A percentile compares a stretch with the other conserved stretches of the same genome.
Conservation (phyloP, 2,113 vertebrate genomes). For the Brachypteracias leptosomus region DNA sequence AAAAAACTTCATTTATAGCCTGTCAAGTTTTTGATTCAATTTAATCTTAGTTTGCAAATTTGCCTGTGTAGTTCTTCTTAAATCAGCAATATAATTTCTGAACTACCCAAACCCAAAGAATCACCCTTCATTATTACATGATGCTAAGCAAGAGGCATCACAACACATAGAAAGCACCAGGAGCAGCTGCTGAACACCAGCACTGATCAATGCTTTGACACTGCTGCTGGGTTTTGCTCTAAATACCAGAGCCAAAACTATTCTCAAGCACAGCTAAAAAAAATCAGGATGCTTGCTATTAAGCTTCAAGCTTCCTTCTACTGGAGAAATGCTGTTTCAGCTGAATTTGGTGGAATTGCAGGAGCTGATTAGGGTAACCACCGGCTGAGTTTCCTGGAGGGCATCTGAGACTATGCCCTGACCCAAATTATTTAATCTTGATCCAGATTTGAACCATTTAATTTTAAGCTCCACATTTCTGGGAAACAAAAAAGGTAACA, state of each 20-base stretch:
- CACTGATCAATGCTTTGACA: not conserved
- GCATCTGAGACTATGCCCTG: not conserved
- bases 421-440: conserved; percentile 36
- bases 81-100: not conserved
- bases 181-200: not conserved
- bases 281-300: not conserved
- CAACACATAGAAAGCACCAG: not conserved
- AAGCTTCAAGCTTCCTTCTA: conserved; percentile 13
- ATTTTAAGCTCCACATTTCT: not conserved
- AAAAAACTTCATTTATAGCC: not conserved
- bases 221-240: not conserved
- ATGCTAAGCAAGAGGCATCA: not conserved
- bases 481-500: not conserved
- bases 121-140: not conserved
- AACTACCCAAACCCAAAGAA: not conserved
- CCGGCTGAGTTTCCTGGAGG: conserved; percentile 10
- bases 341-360: conserved; percentile 38
- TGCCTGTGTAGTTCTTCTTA: not conserved
- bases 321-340: conserved; percentile 33
- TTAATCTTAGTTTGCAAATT: not conserved
- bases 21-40: not conserved
- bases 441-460: not conserved
- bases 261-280: not conserved
- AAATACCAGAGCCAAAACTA: not conserved
- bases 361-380: conserved; percentile 54